Percentiles rank a stretch among this genome's conserved stretches.
phyloP scores from a whole-genome alignment of 2,888 invertebrate species.

The Apamea monoglypha region DNA sequence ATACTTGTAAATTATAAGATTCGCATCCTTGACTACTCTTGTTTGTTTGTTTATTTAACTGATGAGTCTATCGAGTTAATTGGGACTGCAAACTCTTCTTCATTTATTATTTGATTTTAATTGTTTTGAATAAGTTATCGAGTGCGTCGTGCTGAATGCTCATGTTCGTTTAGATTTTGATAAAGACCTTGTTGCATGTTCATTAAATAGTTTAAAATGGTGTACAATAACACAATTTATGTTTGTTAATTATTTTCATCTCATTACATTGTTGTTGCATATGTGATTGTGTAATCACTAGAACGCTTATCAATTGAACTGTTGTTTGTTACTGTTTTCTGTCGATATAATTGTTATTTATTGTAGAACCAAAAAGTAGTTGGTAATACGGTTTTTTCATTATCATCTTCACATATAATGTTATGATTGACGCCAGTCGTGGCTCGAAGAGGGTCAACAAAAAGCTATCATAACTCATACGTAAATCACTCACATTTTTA shows the following conservation, averaged over 20 bases:
- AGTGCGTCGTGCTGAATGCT: background rate
- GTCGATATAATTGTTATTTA: background rate
- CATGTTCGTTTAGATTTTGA: slow-evolving; percentile 8
- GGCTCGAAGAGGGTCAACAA: background rate
- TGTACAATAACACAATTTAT: background rate
- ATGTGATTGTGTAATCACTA: slow-evolving; percentile 20
- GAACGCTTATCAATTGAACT: slow-evolving; percentile 30
- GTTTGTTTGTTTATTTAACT: slow-evolving; percentile 47
- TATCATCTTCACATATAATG: background rate
- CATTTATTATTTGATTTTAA: slow-evolving; percentile 23
- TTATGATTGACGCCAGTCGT: background rate
- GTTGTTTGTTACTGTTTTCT: slow-evolving; percentile 8
- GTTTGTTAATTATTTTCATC: slow-evolving; percentile 11
- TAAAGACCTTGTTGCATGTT: background rate
- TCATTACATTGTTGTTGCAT: slow-evolving; percentile 1
- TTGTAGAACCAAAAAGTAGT: background rate
- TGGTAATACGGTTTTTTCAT: background rate
- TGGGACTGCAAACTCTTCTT: background rate
- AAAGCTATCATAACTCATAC: background rate
- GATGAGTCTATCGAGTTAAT: slow-evolving; percentile 14
- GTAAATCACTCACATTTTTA: background rate
- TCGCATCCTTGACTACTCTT: slow-evolving; percentile 29
- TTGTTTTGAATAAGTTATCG: slow-evolving; percentile 2
- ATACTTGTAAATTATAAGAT: slow-evolving; percentile 28
- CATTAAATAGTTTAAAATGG: background rate